Evolutionary conservation across 2,113 vertebrate genomes (phyloP).

Genomic region (Archilochus colubris): DNA sequence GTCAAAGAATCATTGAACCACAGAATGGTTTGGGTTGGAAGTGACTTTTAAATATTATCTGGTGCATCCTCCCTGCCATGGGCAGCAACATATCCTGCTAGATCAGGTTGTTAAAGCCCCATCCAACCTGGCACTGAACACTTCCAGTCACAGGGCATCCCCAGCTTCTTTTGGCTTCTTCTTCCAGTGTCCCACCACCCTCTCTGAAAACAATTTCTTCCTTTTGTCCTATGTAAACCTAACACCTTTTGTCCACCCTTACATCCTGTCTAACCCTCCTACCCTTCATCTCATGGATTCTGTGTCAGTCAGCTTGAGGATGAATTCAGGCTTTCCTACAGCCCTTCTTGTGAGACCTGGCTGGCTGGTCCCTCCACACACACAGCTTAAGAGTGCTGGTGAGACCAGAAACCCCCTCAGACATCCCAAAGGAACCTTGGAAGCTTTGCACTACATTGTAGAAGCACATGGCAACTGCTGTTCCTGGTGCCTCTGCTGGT

Average conservation of each 20-base stretch:
- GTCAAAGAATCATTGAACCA: not conserved
- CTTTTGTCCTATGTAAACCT: not conserved
- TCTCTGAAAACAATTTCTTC: not conserved
- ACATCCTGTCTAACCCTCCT: not conserved
- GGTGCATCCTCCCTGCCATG: no score
- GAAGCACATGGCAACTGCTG: not conserved
- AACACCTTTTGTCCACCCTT: not conserved
- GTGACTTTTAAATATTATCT: not conserved
- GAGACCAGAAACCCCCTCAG: not conserved
- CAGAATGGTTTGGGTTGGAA: not conserved
- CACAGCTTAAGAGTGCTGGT: not conserved
- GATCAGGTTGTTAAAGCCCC: not conserved
- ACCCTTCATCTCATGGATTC: not conserved
- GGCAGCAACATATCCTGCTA: not conserved
- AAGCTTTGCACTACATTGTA: not conserved
- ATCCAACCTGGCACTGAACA: not conserved
- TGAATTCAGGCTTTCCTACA: not conserved
- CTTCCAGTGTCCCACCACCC: no score
- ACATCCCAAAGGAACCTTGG: not conserved
- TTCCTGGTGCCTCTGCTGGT: not conserved
- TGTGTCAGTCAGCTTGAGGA: not conserved
- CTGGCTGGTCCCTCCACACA: rapidly evolving
- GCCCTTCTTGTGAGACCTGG: not conserved
- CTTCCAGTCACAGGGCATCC: not conserved
- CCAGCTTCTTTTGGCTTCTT: not conserved